Conservation (phyloP, 2,797 vertebrate genomes). For the Decapterus maruadsi region DNA sequence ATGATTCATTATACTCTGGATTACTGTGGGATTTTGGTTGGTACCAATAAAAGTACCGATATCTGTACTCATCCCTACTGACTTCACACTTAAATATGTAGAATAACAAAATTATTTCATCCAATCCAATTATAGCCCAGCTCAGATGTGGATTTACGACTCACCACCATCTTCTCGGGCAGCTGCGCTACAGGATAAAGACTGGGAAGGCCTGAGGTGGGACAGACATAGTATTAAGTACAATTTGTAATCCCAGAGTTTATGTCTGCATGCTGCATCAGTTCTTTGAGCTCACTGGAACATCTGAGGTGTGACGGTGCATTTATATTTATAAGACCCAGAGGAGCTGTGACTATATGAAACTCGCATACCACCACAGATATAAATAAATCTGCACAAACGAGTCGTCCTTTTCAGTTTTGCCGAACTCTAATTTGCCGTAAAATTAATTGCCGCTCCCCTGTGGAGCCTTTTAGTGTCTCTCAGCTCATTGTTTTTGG, state of each 20-base stretch:
- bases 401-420: neutral
- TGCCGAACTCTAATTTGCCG: neutral
- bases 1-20: too few relatives aligned
- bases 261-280: neutral
- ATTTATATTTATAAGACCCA: neutral
- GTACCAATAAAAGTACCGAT: too few relatives aligned
- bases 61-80: too few relatives aligned
- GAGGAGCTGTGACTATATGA: neutral
- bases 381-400: neutral
- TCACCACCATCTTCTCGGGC: neutral
- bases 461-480: neutral
- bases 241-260: neutral
- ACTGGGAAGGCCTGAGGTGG: neutral
- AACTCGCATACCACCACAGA: neutral
- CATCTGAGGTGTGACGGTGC: neutral
- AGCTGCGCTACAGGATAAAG: neutral
- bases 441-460: neutral
- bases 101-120: too few relatives aligned
- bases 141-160: neutral
- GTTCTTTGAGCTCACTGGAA: neutral
- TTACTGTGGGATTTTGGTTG: too few relatives aligned
- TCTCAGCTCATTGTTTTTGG: conserved; percentile 16
- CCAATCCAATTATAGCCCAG: neutral
- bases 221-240: neutral
- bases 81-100: too few relatives aligned